These are phyloP conservation scores for Sebastes miniatus DNA, from an alignment of 2,797 vertebrate species.

Conservation along the genomic window DNA sequence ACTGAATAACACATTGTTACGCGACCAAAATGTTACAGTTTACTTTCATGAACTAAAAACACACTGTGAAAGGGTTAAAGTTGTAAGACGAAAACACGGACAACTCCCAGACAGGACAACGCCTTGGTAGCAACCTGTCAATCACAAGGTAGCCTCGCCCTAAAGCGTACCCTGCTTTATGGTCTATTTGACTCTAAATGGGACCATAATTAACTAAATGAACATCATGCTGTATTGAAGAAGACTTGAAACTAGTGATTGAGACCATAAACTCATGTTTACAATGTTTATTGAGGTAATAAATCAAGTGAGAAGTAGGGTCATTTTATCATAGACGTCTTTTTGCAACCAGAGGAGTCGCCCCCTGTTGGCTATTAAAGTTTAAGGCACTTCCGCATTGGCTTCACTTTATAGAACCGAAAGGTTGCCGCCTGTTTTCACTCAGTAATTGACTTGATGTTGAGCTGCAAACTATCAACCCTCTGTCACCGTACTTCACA, in stretches of 20 bases:
- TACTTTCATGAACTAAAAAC: background rate
- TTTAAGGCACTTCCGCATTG: background rate
- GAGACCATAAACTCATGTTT: background rate
- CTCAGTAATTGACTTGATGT: conserved; percentile 17
- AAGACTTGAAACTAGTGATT: background rate
- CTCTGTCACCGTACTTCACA: conserved; percentile 6
- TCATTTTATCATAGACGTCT: background rate
- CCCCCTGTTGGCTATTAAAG: background rate
- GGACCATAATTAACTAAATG: background rate
- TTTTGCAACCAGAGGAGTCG: background rate
- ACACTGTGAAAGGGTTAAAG: background rate
- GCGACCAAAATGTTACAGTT: background rate
- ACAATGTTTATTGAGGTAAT: background rate
- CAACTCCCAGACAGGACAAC: too few relatives aligned
- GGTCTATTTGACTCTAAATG: background rate
- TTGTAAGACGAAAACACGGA: background rate
- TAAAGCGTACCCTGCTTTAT: background rate
- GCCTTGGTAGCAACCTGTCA: background rate
- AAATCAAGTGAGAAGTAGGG: background rate
- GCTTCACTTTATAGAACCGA: background rate
- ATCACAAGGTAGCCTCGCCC: too few relatives aligned
- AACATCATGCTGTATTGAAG: background rate
- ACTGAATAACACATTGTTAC: background rate
- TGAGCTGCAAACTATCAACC: conserved; percentile 19
- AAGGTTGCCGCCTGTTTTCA: background rate